Evolutionary conservation across 1,140 invertebrate species (phyloP), one percentile per base, ranked within the genome.

Genomic region (Ctenoplectra terminalis): DNA sequence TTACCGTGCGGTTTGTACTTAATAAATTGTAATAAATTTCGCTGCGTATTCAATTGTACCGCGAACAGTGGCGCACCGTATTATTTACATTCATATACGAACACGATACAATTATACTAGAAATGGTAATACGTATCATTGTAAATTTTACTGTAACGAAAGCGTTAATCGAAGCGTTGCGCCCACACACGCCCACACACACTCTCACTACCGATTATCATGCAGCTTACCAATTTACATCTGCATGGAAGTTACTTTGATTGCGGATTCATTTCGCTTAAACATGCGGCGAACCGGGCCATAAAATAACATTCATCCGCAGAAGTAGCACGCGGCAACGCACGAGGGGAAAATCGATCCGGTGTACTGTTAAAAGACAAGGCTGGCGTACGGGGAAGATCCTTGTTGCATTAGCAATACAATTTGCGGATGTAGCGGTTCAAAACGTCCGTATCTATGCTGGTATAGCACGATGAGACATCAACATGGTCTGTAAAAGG

Each of bases 401-500:
- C 56, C 54, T 20, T 56, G 40, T 20, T 54, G 82, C 70, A 46
- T 70, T 67, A 64, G 74, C 71, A 37, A 77, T 52, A 71, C 52
- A 75, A 80, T 82, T 78, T 63, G 63, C 54, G 79, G 67, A 60
- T 34, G 63, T 31, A 40, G 17, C 31, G 26, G 23, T 37, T 46
- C 23, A 11, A 76, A 50, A 48, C 48, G 40, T 31, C 1, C n/a
- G 72, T 79, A 61, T 69, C 61, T 67, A 61, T 52, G 43, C 58
- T 52, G 66, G 46, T 43, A 40, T 20, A 58, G 17, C 69, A 73
- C 67, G 80, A 76, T 52, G 71, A 76, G 81, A 61, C 75, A 54
- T 40, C 48, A 54, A 70, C 69, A 43, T 46, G 67, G 75, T 76
- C 81, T 80, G 71, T 87, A 73, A 83, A 87, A 87, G 85, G 82